Base-by-base conservation (phyloP, 2,888 invertebrate species). In the Catocala sponsa region DNA sequence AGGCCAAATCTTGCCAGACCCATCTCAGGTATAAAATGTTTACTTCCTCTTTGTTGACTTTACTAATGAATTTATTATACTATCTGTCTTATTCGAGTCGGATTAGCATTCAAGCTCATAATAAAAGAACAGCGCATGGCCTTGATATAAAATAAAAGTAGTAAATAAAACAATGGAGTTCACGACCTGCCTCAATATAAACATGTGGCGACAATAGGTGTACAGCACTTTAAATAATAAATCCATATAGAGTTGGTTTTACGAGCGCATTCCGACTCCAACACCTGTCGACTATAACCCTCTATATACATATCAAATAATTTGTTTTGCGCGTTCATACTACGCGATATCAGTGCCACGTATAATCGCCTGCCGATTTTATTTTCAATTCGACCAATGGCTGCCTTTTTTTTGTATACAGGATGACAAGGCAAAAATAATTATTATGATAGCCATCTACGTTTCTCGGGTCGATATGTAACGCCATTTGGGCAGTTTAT, bases 211-310 rank as follows among this genome's bases (percentile, higher is more conserved):
- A 87, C 88, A 89, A 86, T 89, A 82, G 84, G 84, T 82, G 81
- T 78, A 77, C 80, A 82, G 83, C 85, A 88, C 85, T 89, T 88
- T 90, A 88, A 91, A 89, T 89, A 87, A 90, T 88, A 89, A 89
- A 89, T 88, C 84, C 81, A 85, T 82, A 83, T 85, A 79, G 83
- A 86, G 89, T 86, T 85, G 70, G 86, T 90, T 91, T 92, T 91
- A 92, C 88, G 91, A 90, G 88, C 86, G 70, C 83, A 80, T 84
- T 80, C 83, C 74, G 83, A 79, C 72, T 71, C 68, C 82, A 86
- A 85, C 91, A 91, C 90, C 91, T 91, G 91, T 83, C 84, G 73
- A 78, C 84, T 84, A 86, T 87, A 83, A 47, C 51, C 57, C 65
- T 55, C 58, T 63, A 55, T 66, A 63, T 75, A 69, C 50, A 65